A percentile compares a stretch with the other conserved stretches of the same genome.
Evolutionary conservation across 2,888 invertebrate genomes (phyloP).

Genomic region (Mechanitis messenoides): DNA sequence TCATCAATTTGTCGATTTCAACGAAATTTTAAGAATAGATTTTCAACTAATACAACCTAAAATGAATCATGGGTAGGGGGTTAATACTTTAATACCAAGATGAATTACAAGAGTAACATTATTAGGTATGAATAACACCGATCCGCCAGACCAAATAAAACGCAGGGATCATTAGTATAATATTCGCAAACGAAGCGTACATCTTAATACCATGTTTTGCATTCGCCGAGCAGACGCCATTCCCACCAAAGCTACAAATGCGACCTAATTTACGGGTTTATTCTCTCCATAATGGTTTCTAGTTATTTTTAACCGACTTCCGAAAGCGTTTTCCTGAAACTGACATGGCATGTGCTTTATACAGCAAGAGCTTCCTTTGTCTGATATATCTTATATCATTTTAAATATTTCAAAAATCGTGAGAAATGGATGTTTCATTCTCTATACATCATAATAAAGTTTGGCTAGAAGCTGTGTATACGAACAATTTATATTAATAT

Average conservation of each 20-base stretch:
- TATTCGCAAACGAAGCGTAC: constrained; percentile 25
- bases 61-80: too few relatives aligned
- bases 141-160: neutral
- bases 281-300: constrained; percentile 29
- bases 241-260: constrained; percentile 21
- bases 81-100: too few relatives aligned
- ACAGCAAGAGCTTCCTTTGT: neutral
- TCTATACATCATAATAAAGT: too few relatives aligned
- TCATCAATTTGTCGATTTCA: too few relatives aligned
- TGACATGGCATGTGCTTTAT: constrained; percentile 3
- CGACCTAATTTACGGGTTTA: constrained; percentile 33
- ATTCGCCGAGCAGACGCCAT: constrained; percentile 36
- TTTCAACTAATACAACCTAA: too few relatives aligned
- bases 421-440: too few relatives aligned
- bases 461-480: too few relatives aligned
- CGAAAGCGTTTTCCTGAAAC: constrained; percentile 14
- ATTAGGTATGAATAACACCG: neutral
- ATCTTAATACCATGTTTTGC: constrained; percentile 38
- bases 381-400: neutral
- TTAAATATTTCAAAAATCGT: too few relatives aligned
- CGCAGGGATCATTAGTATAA: constrained; percentile 21
- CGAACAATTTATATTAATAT: too few relatives aligned
- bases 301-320: constrained; percentile 28
- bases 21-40: too few relatives aligned
- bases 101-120: too few relatives aligned